These are phyloP conservation scores for Malacoctenus gilli DNA, from an alignment of 2,797 vertebrate species.

Conservation along the genomic window DNA sequence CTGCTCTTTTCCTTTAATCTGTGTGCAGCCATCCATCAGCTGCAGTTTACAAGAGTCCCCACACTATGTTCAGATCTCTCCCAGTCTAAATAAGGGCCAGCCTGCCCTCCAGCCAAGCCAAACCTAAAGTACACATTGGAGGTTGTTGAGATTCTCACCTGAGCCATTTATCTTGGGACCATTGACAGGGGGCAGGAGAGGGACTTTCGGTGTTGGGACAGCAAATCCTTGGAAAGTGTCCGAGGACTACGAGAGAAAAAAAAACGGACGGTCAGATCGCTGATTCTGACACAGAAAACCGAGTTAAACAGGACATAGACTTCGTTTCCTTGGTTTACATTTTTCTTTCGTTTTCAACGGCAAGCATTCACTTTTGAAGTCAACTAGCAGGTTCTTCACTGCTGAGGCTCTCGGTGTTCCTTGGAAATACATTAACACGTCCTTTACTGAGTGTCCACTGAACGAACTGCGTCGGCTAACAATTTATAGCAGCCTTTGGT, in stretches of 20 bases:
- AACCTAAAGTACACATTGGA: constrained; percentile 36
- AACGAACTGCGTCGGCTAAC: constrained; percentile 4
- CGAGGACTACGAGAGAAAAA: constrained; percentile 58
- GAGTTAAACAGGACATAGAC: too few species aligned
- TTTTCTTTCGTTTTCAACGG: too few species aligned
- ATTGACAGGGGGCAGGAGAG: constrained; percentile 64
- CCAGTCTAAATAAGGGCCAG: constrained; percentile 21
- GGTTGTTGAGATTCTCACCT: constrained; percentile 65
- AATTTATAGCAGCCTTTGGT: not conserved
- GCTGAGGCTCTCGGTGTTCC: constrained; percentile 2
- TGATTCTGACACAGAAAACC: not conserved
- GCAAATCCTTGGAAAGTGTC: constrained; percentile 77
- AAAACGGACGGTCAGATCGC: constrained; percentile 1
- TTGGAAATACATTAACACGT: constrained; percentile 1
- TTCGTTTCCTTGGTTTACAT: too few species aligned
- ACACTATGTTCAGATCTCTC: constrained; percentile 16
- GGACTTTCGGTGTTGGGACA: constrained; percentile 83
- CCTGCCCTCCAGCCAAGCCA: not conserved
- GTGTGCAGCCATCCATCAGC: constrained; percentile 43
- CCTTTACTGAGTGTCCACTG: not conserved
- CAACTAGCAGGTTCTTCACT: constrained; percentile 41
- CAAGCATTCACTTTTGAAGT: too few species aligned
- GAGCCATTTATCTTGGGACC: constrained; percentile 66
- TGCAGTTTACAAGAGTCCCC: constrained; percentile 19
- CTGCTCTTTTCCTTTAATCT: constrained; percentile 39